Base-by-base conservation (phyloP, 2,888 invertebrate genomes). In the Piscicola geometra region DNA sequence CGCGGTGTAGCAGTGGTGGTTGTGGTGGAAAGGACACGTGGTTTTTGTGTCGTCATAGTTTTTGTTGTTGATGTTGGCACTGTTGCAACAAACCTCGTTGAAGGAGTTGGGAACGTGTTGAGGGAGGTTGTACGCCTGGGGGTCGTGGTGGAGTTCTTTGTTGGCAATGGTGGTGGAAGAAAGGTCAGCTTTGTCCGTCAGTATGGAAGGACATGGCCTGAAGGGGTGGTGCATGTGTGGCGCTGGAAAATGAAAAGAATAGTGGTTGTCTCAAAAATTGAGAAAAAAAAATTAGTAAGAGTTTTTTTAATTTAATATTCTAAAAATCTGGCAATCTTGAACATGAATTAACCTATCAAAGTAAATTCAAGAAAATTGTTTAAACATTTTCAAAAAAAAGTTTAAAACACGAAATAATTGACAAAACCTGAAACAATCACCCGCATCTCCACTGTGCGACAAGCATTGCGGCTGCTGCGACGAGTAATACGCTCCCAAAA, bases 1-100 rank as follows among this genome's bases (percentile, higher is more conserved):
- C 21, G 60, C n/a, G 60, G 60, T 25, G 25, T 25, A 56, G 60
- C n/a, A n/a, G 60, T 56, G 60, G 60, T 56, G 60, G 60, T 56
- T 9, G 60, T 15, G n/a, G 60, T 56, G 60, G 25, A 5, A 56
- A 21, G 9, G 5, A n/a, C n/a, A 15, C 3, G 5, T 18, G 3
- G 9, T 56, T 5, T 56, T 56, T 9, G 3, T 18, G 21, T 56
- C n/a, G 21, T 56, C 60, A 56, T 56, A 21, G 25, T 56, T 56
- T 5, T 3, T 9, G 60, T 56, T 56, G 9, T 15, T 18, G 25
- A 15, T 56, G 60, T 56, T 56, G 25, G 12, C n/a, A n/a, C n/a
- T 56, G 60, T 25, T 56, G 25, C 25, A 56, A 15, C n/a, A 56
- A 56, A 21, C 21, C 5, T 56, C 60, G 5, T 56, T 56, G 25